These are phyloP conservation scores for Sinotaia quadrata DNA, from an alignment of 2,888 invertebrate species.

Conservation along the genomic window DNA sequence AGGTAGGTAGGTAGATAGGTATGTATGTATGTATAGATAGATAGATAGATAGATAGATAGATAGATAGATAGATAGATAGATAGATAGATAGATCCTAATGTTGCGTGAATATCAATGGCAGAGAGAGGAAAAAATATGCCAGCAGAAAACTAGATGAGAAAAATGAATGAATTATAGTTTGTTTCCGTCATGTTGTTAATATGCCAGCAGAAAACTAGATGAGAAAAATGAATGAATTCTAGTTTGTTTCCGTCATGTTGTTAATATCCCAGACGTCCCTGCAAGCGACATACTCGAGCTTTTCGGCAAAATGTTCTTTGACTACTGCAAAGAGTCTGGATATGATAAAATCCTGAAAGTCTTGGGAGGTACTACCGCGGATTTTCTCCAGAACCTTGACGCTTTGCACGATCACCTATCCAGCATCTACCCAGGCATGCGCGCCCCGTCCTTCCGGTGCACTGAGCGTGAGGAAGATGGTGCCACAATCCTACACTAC, in stretches of 20 bases:
- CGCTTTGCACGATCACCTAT: slow-evolving; percentile 94
- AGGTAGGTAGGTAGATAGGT: no score
- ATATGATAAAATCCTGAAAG: slow-evolving; percentile 90
- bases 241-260: no score
- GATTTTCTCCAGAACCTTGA: slow-evolving; percentile 97
- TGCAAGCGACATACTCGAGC: slow-evolving; percentile 60
- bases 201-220: no score
- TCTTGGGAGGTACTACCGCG: slow-evolving; percentile 92
- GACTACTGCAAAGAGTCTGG: slow-evolving; percentile 77
- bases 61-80: not conserved
- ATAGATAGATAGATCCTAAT: not conserved
- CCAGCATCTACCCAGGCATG: slow-evolving; percentile 83
- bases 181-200: not conserved
- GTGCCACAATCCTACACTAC: slow-evolving; percentile 84
- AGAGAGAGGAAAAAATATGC: not conserved
- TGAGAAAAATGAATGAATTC: no score
- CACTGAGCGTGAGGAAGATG: slow-evolving; percentile 57
- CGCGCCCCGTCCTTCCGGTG: slow-evolving; percentile 90
- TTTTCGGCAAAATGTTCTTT: slow-evolving; percentile 67
- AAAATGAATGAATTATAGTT: no score
- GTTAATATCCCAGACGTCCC: slow-evolving; percentile 47
- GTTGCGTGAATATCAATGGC: not conserved
- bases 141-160: no score
- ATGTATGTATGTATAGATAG: no score
- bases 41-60: not conserved